Evolutionary conservation across 2,888 invertebrate genomes (phyloP).

Genomic region (Drosophila austrosaltans): DNA sequence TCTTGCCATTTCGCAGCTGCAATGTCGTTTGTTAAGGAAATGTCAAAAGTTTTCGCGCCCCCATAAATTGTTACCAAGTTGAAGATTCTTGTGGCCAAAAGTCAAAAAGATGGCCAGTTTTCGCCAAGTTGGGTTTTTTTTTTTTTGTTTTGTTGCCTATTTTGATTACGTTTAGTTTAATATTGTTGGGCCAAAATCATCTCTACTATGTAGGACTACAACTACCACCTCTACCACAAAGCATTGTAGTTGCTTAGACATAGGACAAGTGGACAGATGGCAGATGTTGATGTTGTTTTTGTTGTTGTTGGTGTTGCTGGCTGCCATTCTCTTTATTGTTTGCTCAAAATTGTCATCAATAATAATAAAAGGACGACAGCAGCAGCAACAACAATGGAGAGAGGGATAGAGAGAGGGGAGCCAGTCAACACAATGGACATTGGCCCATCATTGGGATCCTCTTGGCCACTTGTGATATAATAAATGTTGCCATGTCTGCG

Average conservation of each 20-base stretch:
- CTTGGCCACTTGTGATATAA: slow-evolving; percentile 70
- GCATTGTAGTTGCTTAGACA: slow-evolving; percentile 33
- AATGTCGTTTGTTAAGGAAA: slow-evolving; percentile 58
- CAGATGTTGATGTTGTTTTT: slow-evolving; percentile 38
- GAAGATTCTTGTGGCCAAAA: slow-evolving; percentile 24
- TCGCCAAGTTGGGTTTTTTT: background rate
- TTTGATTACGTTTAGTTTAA: slow-evolving; percentile 55
- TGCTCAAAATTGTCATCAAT: slow-evolving; percentile 80
- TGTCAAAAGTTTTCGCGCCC: slow-evolving; percentile 66
- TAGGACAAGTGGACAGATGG: slow-evolving; percentile 25
- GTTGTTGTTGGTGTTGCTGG: slow-evolving; percentile 47
- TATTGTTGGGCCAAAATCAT: slow-evolving; percentile 28
- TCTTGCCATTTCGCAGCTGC: slow-evolving; percentile 41
- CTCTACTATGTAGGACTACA: slow-evolving; percentile 23
- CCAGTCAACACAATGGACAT: slow-evolving; percentile 54
- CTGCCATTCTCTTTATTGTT: slow-evolving; percentile 70
- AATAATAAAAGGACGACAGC: slow-evolving; percentile 72
- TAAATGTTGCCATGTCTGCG: slow-evolving; percentile 65
- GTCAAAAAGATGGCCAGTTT: background rate
- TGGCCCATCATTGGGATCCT: slow-evolving; percentile 51
- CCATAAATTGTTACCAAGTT: slow-evolving; percentile 65
- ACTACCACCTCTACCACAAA: slow-evolving; percentile 22
- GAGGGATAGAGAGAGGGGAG: background rate
- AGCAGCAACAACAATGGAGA: background rate
- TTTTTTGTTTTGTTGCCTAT: slow-evolving; percentile 27